Percentiles rank a stretch among this genome's conserved stretches.
These are phyloP conservation scores for Meda fulgida DNA, from an alignment of 2,797 vertebrate genomes.

Conservation along the genomic window DNA sequence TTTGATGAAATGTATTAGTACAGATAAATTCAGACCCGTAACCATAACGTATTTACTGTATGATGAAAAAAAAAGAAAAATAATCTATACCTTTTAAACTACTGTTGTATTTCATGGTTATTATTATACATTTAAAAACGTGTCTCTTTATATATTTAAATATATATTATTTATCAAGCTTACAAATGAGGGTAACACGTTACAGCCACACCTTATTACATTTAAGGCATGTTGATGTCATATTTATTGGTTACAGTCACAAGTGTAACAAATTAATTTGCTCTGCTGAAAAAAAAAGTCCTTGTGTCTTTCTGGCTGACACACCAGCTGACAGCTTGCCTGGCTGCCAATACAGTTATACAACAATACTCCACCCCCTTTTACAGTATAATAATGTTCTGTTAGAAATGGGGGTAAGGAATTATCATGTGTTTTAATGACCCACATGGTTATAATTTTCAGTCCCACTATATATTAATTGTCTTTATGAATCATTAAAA, in stretches of 20 bases:
- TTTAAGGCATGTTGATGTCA: not conserved
- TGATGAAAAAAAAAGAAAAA: not conserved
- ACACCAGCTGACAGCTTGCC: constrained; percentile 32
- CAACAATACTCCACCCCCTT: constrained; percentile 2
- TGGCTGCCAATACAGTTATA: constrained; percentile 33
- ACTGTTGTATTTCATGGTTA: not conserved
- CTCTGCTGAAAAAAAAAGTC: not conserved
- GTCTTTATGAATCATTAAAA: not conserved
- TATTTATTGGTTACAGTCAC: not conserved
- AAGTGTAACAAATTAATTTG: not conserved
- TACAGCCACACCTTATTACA: not conserved
- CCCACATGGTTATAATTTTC: not conserved
- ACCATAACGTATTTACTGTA: not conserved
- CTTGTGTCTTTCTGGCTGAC: constrained; percentile 23
- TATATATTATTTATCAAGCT: not conserved
- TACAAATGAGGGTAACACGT: not conserved
- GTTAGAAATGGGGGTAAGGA: not conserved
- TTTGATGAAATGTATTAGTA: not conserved
- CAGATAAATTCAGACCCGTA: not conserved
- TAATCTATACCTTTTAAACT: not conserved
- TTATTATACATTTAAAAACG: not conserved
- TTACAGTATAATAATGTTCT: not conserved
- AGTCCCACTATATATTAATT: not conserved
- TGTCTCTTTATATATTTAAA: not conserved
- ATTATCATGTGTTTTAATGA: not conserved